Evolutionary conservation across 2,113 vertebrate genomes (phyloP), one percentile per base, ranked within the genome.

Genomic region (Gadus chalcogrammus): DNA sequence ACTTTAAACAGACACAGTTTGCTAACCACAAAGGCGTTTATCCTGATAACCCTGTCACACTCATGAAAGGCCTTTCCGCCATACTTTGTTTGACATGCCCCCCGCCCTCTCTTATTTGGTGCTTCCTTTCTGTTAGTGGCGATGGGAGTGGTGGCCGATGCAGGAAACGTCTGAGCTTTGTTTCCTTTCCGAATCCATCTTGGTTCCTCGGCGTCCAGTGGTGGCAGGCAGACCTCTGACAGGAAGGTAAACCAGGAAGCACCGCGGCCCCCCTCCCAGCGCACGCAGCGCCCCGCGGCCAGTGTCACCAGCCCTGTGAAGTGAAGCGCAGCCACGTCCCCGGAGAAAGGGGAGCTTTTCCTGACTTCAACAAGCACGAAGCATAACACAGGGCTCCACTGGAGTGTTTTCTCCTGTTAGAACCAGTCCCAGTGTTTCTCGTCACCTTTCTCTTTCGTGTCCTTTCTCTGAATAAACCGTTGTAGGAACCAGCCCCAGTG

Each of bases 111-210:
- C 15, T 27, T 42, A 79, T 67, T 68, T 55, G 66, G 42, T 61
- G 65, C 79, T 85, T 87, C 86, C 86, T 87, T 6, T 78, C 31
- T 48, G 9, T 48, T 64, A 79, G 77, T 75, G 74, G 55, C n/a
- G 55, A 13, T 58, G 15, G 55, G 55, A 13, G 55, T 7, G 42
- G 42, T 0, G 8, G 42, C 42, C 31, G 16, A 58, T n/a, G n/a
- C 83, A 85, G 88, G 88, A 88, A 88, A 78, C 65, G 69, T 42
- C 82, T 58, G 62, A 71, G 82, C 77, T 84, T 76, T 69, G 81
- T 74, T 88, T 88, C 87, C 84, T 85, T 78, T 73, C 72, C 68
- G 65, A 79, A 83, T 80, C 52, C 71, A 69, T 70, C 42, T 61
- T 73, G 0, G 72, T 67, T 79, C 78, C 70, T 72, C 76, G 24